phyloP scores from a whole-genome alignment of 2,113 vertebrate species.

The Misgurnus anguillicaudatus region DNA sequence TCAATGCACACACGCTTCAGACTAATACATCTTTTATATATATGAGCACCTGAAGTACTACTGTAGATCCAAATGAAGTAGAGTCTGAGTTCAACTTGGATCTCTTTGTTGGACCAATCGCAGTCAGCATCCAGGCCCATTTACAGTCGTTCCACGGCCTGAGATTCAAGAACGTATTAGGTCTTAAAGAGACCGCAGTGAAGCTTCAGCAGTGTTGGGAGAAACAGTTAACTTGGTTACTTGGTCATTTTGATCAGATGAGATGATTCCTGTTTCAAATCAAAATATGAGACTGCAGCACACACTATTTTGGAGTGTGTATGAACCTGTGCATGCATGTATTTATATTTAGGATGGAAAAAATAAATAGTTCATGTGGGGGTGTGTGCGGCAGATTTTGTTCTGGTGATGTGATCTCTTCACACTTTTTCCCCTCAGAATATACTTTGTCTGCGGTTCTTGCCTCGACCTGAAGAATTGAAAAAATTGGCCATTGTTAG shows the following conservation, averaged over 20 bases:
- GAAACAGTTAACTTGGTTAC: not conserved
- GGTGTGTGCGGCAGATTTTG: slow-evolving; percentile 35
- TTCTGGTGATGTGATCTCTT: slow-evolving; percentile 21
- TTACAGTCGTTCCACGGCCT: no score
- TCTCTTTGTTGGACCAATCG: not conserved
- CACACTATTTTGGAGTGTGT: slow-evolving; percentile 13
- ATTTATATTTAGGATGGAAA: slow-evolving; percentile 10
- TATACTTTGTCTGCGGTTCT: slow-evolving; percentile 92
- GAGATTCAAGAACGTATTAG: not conserved
- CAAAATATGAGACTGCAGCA: not conserved
- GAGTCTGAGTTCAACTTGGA: not conserved
- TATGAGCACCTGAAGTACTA: slow-evolving; percentile 13
- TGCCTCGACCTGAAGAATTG: slow-evolving; percentile 82
- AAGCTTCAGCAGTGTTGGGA: not conserved
- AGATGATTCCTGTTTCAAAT: not conserved
- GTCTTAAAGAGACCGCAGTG: not conserved
- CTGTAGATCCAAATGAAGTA: not conserved
- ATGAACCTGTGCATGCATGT: slow-evolving; percentile 18
- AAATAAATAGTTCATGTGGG: slow-evolving; percentile 43
- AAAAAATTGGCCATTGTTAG: not conserved
- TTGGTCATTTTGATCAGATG: not conserved
- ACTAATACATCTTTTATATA: not conserved
- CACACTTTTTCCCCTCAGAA: slow-evolving; percentile 73
- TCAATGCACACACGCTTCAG: slow-evolving; percentile 14
- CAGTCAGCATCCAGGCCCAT: not conserved